Percentiles rank a stretch among this genome's conserved stretches.
Conservation (phyloP, 2,797 vertebrate species). For the Pterois miles region DNA sequence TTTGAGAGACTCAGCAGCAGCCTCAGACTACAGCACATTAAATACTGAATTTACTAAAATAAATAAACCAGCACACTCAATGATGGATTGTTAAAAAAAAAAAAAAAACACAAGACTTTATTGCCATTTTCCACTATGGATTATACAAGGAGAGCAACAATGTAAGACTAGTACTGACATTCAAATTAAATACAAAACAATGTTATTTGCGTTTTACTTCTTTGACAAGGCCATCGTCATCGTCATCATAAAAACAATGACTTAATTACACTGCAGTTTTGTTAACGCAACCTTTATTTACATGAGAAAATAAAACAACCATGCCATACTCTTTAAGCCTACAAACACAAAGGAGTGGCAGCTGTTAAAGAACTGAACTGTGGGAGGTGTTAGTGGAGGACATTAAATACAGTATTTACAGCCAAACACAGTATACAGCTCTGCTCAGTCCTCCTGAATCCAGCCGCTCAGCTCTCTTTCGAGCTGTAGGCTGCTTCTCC, state of each 20-base stretch:
- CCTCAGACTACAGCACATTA: background rate
- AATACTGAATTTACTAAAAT: background rate
- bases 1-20: too few relatives aligned
- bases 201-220: constrained; percentile 40
- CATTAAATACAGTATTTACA: constrained; percentile 71
- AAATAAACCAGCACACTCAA: background rate
- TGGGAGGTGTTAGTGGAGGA: constrained; percentile 35
- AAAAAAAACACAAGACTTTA: constrained; percentile 75
- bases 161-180: constrained; percentile 66
- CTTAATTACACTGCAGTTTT: constrained; percentile 65
- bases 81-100: constrained; percentile 57
- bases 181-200: constrained; percentile 77
- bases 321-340: constrained; percentile 91
- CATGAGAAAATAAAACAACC: constrained; percentile 85
- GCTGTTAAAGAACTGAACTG: constrained; percentile 25
- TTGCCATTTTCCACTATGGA: constrained; percentile 80
- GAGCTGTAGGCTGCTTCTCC: background rate
- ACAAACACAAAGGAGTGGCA: constrained; percentile 75
- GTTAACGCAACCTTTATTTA: constrained; percentile 98
- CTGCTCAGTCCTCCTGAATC: constrained; percentile 10
- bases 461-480: background rate
- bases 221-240: constrained; percentile 22
- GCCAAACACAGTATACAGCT: constrained; percentile 7
- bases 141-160: constrained; percentile 79
- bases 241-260: constrained; percentile 36